Percentiles rank a stretch among this genome's conserved stretches.
Conservation (phyloP, 2,113 vertebrate species). For the Athene noctua region DNA sequence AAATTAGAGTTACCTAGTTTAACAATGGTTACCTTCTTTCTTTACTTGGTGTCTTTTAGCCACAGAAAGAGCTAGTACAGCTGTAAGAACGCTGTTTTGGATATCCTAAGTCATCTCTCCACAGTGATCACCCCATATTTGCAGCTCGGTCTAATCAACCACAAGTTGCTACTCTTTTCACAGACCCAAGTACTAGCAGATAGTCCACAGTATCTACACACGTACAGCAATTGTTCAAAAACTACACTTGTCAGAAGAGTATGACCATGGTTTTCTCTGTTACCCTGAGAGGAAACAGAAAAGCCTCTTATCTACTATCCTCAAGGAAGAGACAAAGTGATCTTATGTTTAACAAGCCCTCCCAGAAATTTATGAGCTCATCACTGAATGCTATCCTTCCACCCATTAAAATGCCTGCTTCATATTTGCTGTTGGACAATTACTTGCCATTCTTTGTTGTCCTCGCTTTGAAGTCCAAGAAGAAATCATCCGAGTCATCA, state of each 20-base stretch:
- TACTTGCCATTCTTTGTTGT: conserved; percentile 8
- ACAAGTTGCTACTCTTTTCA: neutral
- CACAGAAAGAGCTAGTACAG: neutral
- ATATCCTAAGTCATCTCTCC: neutral
- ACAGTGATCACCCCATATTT: neutral
- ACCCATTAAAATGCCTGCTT: neutral
- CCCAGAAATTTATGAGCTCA: neutral
- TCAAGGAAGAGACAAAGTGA: neutral
- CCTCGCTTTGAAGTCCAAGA: neutral
- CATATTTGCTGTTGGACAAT: neutral
- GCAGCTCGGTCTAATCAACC: neutral
- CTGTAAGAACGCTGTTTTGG: neutral
- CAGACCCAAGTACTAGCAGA: neutral
- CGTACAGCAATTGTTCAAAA: neutral
- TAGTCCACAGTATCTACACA: neutral
- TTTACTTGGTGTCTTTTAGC: neutral
- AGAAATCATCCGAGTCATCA: neutral
- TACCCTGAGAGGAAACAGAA: neutral
- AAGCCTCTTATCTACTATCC: neutral
- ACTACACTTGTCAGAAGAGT: neutral
- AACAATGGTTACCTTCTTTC: neutral
- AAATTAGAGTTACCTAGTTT: neutral
- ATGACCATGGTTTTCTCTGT: neutral
- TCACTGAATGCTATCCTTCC: neutral
- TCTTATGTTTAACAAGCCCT: neutral